Conservation (phyloP, 2,797 vertebrate genomes). For the Sarcophilus harrisii region DNA sequence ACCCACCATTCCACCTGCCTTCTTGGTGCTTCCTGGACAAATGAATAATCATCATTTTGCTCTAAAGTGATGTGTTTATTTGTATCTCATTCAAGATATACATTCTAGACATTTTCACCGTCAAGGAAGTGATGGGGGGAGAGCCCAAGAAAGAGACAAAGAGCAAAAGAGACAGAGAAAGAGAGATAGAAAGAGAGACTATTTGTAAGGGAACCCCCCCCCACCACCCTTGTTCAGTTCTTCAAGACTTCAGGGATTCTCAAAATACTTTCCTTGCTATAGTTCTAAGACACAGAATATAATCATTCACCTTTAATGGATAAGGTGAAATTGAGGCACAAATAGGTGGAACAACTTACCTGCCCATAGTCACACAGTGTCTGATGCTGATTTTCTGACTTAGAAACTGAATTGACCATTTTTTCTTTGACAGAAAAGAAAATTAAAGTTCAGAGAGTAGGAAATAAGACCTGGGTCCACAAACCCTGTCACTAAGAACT, state of each 20-base stretch:
- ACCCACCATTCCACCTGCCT: slow-evolving; percentile 85
- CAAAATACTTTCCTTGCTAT: not conserved
- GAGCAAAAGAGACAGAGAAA: not conserved
- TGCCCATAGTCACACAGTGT: not conserved
- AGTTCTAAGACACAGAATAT: not conserved
- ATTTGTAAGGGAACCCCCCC: not conserved
- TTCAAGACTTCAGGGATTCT: no score
- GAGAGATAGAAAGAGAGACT: not conserved
- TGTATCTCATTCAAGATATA: slow-evolving; percentile 75
- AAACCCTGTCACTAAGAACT: not conserved
- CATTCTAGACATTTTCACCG: not conserved
- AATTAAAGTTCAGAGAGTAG: not conserved
- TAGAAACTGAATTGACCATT: not conserved
- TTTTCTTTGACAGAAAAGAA: slow-evolving; percentile 29
- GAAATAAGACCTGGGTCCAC: not conserved
- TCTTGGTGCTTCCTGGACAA: slow-evolving; percentile 66
- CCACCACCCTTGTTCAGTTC: not conserved
- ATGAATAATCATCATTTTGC: slow-evolving; percentile 82
- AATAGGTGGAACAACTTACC: not conserved
- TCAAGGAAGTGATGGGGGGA: no score
- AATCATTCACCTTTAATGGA: not conserved
- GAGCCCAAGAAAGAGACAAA: not conserved
- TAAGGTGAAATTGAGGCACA: not conserved
- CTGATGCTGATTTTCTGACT: not conserved
- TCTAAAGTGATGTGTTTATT: slow-evolving; percentile 75